Evolutionary conservation across 2,797 vertebrate genomes (phyloP), one percentile per base, ranked within the genome.

Genomic region (Scarus forsteni): DNA sequence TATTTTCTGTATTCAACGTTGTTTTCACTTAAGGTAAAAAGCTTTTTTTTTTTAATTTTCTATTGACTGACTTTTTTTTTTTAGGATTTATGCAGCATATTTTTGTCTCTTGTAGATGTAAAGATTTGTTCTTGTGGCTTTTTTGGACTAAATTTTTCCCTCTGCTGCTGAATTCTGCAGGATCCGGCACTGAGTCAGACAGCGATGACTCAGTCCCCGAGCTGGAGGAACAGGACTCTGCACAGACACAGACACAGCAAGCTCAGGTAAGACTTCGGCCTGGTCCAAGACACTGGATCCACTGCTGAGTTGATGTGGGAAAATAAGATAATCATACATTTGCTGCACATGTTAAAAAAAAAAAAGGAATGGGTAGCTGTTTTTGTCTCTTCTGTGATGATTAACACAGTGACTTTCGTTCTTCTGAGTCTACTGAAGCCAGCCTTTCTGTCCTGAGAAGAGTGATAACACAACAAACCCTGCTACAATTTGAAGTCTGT

Each of bases 151-250:
- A 66, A 51, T 63, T 48, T 43, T 57, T 45, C 0, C 72, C 6
- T 60, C 7, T 69, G 16, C 70, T 79, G 19, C 60, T 79, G 66
- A 34, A 59, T 57, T 74, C 71, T 80, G 5, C 79, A 99, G 98
- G 98, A 76, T 99, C 97, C 16, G 98, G 97, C 80, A 99, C 98
- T 81, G 98, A 99, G 86, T 99, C 98, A 0, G 98, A 99, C 93
- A 99, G 98, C 3, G 98, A 99, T 81, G 98, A 99, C 85, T 99
- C 98, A 4, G 97, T 98, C 83, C 98, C 98, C 85, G 98, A 99
- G 40, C 94, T 99, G 40, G 97, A 99, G 88, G 98, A 99, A 86
- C 97, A 97, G 79, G 98, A 99, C 90, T 97, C 97, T 82, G 95
- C 97, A 54, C 97, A 99, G 91, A 94, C 96, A 84, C 95, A 97